Evolutionary conservation across 2,888 invertebrate genomes (phyloP), one percentile per base, ranked within the genome.

Genomic region (Cataglyphis cursor): DNA sequence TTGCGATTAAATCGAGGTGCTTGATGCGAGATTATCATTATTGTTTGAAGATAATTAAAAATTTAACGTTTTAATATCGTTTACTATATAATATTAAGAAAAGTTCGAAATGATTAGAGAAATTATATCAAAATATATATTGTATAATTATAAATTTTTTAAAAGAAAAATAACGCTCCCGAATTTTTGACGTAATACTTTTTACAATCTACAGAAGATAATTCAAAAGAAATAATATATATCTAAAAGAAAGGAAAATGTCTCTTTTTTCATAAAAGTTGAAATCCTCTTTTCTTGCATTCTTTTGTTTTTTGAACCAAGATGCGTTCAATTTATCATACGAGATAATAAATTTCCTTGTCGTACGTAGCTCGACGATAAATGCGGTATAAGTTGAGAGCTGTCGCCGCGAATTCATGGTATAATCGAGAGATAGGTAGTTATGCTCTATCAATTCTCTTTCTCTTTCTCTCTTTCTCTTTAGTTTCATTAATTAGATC

Each of bases 401-500:
- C 59, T 35, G 31, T 80, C 38, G 38, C 15, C 66, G 21, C 57
- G 38, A 59, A 57, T 72, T 72, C 18, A 54, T 38, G 41, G 28
- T 21, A n/a, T 24, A 38, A 21, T 41, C n/a, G 38, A 68, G 72
- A 70, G 57, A 57, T 35, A 41, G 57, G 28, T 31, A 57, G 70
- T 78, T 70, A 41, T 44, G 78, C 70, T 70, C 57, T 57, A 44
- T 70, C 70, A 80, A 72, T 35, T 80, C 59, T 38, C 38, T 44
- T 9, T 38, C 38, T 38, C 38, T 38, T 10, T 6, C 18, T 48
- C 18, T 18, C 18, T 18, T 15, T 80, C 72, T 59, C 38, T 59
- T 10, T 9, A 78, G 57, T 70, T 59, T 72, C 72, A 78, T 78
- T 78, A 78, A 78, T 78, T 78, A 78, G 31, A 44, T 72, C 72